Conservation (phyloP, 1,140 invertebrate genomes). For the Bombus pascuorum region DNA sequence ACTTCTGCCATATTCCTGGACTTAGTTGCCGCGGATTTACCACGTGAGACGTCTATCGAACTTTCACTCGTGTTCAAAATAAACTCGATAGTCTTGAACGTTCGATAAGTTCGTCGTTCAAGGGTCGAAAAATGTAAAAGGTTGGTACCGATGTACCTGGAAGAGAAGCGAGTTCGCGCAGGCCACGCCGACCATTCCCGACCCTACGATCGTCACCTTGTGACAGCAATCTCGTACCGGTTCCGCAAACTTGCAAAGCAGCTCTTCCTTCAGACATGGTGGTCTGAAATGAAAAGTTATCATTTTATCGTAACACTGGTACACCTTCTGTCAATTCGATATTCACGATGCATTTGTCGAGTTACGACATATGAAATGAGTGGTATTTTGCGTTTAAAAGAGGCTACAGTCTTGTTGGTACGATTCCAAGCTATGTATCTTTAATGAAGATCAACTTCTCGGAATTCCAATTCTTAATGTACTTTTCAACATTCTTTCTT, state of each 20-base stretch:
- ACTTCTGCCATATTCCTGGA: not conserved
- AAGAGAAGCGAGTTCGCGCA: conserved; percentile 84
- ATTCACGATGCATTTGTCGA: not conserved
- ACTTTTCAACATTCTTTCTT: not conserved
- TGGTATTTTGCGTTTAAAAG: not conserved
- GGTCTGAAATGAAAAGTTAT: conserved; percentile 44
- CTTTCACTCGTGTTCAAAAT: conserved; percentile 39
- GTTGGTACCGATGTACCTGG: conserved; percentile 77
- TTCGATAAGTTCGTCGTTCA: not conserved
- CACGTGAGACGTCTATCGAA: not conserved
- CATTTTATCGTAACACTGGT: not conserved
- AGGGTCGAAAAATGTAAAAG: not conserved
- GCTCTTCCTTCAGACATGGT: conserved; percentile 69
- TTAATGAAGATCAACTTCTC: not conserved
- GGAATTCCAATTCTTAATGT: not conserved
- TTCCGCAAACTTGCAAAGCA: conserved; percentile 73
- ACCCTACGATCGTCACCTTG: conserved; percentile 85
- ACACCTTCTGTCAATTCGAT: not conserved
- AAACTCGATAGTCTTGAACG: not conserved
- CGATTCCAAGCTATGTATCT: not conserved
- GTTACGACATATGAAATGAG: not conserved
- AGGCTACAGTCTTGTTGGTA: not conserved
- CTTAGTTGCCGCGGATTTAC: not conserved
- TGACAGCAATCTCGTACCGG: conserved; percentile 70
- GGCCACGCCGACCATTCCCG: conserved; percentile 86